phyloP scores from a whole-genome alignment of 2,113 vertebrate species.

The Paratilapia polleni region DNA sequence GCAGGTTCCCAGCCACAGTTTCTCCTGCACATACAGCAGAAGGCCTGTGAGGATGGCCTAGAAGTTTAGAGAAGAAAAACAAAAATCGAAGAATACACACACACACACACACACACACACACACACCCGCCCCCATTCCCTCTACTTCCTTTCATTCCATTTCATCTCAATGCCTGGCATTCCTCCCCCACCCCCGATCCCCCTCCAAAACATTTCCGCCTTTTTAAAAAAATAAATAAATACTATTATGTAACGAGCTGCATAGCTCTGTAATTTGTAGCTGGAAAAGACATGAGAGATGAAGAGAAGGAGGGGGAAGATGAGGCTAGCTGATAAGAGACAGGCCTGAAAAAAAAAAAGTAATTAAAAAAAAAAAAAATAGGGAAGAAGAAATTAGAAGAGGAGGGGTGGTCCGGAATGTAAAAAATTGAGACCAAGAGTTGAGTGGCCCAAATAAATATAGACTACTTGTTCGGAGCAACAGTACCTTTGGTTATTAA shows the following conservation, averaged over 20 bases:
- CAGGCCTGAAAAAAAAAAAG: neutral
- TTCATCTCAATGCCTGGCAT: neutral
- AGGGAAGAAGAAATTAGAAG: neutral
- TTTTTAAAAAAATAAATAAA: conserved; percentile 57
- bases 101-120: too few relatives aligned
- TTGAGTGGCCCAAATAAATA: neutral
- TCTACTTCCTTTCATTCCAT: too few relatives aligned
- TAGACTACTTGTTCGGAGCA: neutral
- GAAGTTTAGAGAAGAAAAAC: conserved; percentile 12
- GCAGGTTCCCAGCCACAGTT: neutral
- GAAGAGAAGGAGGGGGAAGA: conserved; percentile 23
- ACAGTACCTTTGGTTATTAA: neutral
- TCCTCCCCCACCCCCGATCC: conserved; percentile 30
- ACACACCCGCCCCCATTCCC: too few relatives aligned
- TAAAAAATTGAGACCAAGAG: neutral
- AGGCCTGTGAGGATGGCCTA: neutral
- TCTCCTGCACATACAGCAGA: conserved; percentile 1
- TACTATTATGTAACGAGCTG: conserved; percentile 75
- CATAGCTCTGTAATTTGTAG: conserved; percentile 67
- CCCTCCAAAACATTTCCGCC: conserved; percentile 81
- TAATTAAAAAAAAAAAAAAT: neutral
- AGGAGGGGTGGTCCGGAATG: neutral
- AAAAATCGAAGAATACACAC: neutral
- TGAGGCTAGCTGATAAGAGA: conserved; percentile 50
- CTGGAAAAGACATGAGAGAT: conserved; percentile 27